Conservation (phyloP, 2,113 vertebrate genomes). For the Irena cyanogastra region DNA sequence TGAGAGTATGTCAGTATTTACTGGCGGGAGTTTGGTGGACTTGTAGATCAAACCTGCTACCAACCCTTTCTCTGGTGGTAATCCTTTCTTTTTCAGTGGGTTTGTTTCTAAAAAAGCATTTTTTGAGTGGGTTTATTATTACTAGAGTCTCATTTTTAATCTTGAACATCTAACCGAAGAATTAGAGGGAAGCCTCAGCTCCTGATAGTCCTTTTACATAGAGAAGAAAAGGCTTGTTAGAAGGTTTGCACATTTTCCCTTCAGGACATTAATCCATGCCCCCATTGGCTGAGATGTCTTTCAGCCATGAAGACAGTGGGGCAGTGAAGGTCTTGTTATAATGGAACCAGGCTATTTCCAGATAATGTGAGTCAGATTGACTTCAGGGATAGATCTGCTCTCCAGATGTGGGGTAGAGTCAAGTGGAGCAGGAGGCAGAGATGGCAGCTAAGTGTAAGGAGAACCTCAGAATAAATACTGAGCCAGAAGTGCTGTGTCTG, state of each 20-base stretch:
- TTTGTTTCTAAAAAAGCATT: neutral
- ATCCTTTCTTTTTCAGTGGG: neutral
- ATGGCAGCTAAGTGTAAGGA: constrained; percentile 1
- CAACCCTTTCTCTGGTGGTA: neutral
- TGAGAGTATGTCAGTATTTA: neutral
- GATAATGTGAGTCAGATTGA: constrained; percentile 63
- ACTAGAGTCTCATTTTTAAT: neutral
- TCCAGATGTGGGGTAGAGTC: constrained; percentile 56
- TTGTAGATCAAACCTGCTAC: neutral
- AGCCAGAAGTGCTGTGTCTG: neutral
- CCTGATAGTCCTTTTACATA: neutral
- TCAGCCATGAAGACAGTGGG: constrained; percentile 55
- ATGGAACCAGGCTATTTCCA: constrained; percentile 62
- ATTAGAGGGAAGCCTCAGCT: neutral
- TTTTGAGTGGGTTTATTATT: neutral
- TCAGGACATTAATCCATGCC: constrained; percentile 47
- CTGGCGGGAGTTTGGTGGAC: neutral
- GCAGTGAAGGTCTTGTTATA: constrained; percentile 62
- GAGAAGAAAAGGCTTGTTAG: neutral
- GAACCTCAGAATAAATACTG: neutral
- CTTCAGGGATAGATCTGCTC: constrained; percentile 51
- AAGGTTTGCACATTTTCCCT: constrained; percentile 47
- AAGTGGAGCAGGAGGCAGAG: constrained; percentile 26
- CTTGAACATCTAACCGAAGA: neutral
- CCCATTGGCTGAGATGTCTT: constrained; percentile 43